phyloP scores from a whole-genome alignment of 2,797 vertebrate genomes.

The Scyliorhinus canicula region DNA sequence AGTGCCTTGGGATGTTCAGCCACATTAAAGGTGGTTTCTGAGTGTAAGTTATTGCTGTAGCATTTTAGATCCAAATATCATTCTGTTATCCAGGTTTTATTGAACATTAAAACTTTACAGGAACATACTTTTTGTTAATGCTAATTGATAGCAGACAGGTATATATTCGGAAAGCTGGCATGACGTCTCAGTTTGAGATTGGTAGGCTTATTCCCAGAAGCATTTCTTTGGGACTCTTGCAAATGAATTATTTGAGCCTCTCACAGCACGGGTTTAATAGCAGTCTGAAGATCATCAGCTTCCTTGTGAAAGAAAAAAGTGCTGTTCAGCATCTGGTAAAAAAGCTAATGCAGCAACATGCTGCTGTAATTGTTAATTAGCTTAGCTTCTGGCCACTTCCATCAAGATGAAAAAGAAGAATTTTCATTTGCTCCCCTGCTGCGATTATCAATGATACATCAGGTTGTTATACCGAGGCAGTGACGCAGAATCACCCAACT shows the following conservation, averaged over 20 bases:
- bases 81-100: background rate
- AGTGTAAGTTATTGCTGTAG: background rate
- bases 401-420: background rate
- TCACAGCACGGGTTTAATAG: background rate
- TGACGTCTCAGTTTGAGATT: background rate
- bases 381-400: slow-evolving; percentile 24
- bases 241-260: slow-evolving; percentile 18
- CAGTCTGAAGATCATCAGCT: slow-evolving; percentile 24
- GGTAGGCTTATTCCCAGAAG: background rate
- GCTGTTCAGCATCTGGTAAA: slow-evolving; percentile 19
- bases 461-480: background rate
- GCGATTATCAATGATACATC: slow-evolving; percentile 6
- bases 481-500: background rate
- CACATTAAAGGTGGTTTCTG: background rate
- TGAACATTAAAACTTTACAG: background rate
- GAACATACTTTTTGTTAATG: background rate
- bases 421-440: slow-evolving; percentile 9
- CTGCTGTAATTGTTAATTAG: slow-evolving; percentile 21
- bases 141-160: background rate
- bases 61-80: slow-evolving; percentile 9
- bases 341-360: background rate
- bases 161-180: background rate
- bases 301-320: background rate
- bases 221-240: background rate
- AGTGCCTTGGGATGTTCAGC: background rate